Conservation (phyloP, 2,888 invertebrate genomes). For the Rugalucina vietnamica region DNA sequence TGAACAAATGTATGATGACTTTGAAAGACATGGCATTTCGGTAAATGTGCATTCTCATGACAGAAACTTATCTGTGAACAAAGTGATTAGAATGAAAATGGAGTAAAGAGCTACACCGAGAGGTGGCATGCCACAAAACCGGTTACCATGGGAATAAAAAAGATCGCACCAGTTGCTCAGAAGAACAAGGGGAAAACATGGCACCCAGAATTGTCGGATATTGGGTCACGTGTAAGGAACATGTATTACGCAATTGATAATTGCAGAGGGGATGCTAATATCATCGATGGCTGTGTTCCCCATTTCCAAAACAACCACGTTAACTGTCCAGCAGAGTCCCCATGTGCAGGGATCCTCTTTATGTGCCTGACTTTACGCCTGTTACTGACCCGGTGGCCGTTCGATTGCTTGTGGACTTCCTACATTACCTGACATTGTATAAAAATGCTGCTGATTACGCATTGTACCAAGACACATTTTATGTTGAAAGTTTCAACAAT, state of each 20-base stretch:
- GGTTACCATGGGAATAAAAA: conserved; percentile 11
- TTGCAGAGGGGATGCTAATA: not conserved
- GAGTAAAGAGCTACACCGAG: conserved; percentile 27
- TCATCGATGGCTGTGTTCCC: not conserved
- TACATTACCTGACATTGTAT: conserved; percentile 12
- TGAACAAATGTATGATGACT: conserved; percentile 29
- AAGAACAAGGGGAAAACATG: conserved; percentile 24
- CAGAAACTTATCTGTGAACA: conserved; percentile 39
- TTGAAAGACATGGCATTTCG: conserved; percentile 13
- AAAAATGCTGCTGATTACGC: conserved; percentile 26
- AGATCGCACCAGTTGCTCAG: conserved; percentile 14
- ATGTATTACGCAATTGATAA: conserved; percentile 24
- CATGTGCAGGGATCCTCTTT: not conserved
- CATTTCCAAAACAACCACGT: conserved; percentile 24
- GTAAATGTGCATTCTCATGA: conserved; percentile 34
- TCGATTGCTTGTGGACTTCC: not conserved
- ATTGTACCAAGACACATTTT: conserved; percentile 20
- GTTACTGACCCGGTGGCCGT: conserved; percentile 10
- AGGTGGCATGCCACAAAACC: conserved; percentile 39
- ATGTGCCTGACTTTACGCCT: conserved; percentile 19
- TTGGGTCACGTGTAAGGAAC: conserved; percentile 8
- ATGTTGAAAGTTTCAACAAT: conserved; percentile 38
- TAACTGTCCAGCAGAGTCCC: not conserved
- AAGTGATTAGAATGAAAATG: conserved; percentile 18
- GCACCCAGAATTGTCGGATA: conserved; percentile 28